phyloP scores from a whole-genome alignment of 1,140 invertebrate species.

The Aleiodes sp. region DNA sequence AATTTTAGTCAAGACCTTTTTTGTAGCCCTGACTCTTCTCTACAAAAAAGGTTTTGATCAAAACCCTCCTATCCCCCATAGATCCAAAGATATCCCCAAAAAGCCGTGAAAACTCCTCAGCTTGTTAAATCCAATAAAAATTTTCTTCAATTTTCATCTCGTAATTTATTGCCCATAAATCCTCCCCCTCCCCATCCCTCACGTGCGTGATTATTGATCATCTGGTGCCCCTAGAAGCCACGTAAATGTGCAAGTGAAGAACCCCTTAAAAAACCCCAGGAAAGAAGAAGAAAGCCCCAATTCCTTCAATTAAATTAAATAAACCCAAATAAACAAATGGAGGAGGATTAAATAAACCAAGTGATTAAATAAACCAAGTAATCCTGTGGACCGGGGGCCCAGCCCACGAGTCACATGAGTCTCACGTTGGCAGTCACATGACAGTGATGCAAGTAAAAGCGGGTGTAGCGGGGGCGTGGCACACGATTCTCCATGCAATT shows the following conservation, averaged over 20 bases:
- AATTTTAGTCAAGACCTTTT: too few species aligned
- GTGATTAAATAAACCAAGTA: neutral
- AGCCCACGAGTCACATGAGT: slow-evolving; percentile 57
- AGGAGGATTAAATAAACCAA: neutral
- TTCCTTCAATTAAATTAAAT: too few species aligned
- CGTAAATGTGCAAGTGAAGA: neutral
- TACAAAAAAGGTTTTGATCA: too few species aligned
- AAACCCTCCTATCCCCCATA: too few species aligned
- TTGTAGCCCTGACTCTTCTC: too few species aligned
- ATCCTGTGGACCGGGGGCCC: slow-evolving; percentile 5
- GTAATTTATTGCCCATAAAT: neutral
- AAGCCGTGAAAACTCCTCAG: too few species aligned
- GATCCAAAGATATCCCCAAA: too few species aligned
- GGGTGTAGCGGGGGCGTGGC: slow-evolving; percentile 39
- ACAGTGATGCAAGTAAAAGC: slow-evolving; percentile 56
- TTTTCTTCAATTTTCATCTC: neutral
- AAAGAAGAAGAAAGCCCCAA: neutral
- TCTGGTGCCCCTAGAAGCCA: neutral
- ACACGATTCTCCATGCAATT: slow-evolving; percentile 23
- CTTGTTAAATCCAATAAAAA: too few species aligned
- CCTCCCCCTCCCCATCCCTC: neutral
- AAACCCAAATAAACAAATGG: too few species aligned
- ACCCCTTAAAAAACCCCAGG: neutral
- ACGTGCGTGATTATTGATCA: slow-evolving; percentile 17
- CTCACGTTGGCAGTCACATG: slow-evolving; percentile 62